These are phyloP conservation scores for Leptodactylus fuscus DNA, from an alignment of 2,113 vertebrate species.

Conservation along the genomic window DNA sequence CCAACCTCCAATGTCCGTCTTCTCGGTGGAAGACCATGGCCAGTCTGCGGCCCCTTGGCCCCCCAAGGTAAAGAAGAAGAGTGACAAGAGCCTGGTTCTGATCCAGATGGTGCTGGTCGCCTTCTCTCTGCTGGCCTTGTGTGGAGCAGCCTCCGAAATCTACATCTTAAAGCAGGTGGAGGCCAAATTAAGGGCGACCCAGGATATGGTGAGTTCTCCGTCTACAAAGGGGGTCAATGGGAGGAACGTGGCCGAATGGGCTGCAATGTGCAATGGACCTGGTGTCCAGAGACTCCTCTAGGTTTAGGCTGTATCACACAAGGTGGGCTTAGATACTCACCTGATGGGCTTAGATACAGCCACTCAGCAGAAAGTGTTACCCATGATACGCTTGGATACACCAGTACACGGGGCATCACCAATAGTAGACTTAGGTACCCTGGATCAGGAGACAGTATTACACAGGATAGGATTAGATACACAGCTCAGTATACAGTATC, in stretches of 20 bases:
- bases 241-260: neutral
- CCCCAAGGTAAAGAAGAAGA: neutral
- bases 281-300: no score
- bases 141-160: conserved; percentile 72
- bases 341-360: no score
- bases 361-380: no score
- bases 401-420: neutral
- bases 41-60: conserved; percentile 65
- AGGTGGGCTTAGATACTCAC: no score
- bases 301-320: no score
- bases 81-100: rapidly evolving
- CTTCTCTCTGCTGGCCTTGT: conserved; percentile 70
- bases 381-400: neutral
- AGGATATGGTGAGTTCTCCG: conserved; percentile 28
- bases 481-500: no score
- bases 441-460: no score
- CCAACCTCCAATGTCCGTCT: conserved; percentile 65
- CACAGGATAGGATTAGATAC: no score
- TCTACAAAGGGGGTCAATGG: neutral
- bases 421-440: neutral
- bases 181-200: conserved; percentile 47
- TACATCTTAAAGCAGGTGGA: conserved; percentile 73
- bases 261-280: neutral
- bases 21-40: conserved; percentile 73
- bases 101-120: conserved; percentile 69